Base-by-base conservation (phyloP, 1,140 invertebrate species). In the Ptiloglossa arizonensis region DNA sequence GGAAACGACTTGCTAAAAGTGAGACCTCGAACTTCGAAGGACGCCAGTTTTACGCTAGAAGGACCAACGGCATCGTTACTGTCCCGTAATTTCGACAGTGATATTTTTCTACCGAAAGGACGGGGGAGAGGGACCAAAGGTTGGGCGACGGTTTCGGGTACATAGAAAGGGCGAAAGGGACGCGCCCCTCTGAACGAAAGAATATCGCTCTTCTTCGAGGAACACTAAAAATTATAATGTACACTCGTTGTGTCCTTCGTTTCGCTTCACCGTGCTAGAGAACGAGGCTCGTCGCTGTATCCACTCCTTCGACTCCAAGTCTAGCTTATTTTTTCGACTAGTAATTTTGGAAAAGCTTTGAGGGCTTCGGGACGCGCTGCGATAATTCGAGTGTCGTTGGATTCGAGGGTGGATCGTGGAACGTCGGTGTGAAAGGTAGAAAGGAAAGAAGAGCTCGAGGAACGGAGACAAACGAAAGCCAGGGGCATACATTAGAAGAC, bases 281-380 rank as follows among this genome's bases (percentile, higher is more conserved):
- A n/a, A n/a, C n/a, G n/a, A n/a, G n/a, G n/a, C n/a, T n/a, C n/a
- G n/a, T n/a, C n/a, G n/a, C n/a, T n/a, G n/a, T n/a, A n/a, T n/a
- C n/a, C n/a, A n/a, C n/a, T n/a, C n/a, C n/a, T n/a, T n/a, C n/a
- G n/a, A n/a, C n/a, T n/a, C n/a, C n/a, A n/a, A n/a, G n/a, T n/a
- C n/a, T n/a, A n/a, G n/a, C n/a, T n/a, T n/a, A n/a, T n/a, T n/a
- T n/a, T n/a, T n/a, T n/a, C n/a, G n/a, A 13, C 69, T 68, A 80
- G 69, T 81, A 79, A 81, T 81, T 81, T 68, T 73, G 44, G 48
- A 56, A 64, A 48, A 29, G 46, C 60, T 78, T 64, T 52, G 79
- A 62, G 64, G 29, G 41, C 35, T 57, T 15, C 64, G 27, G 29
- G 46, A 41, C 35, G 35, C 75, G 32, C 27, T 32, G 60, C 29